Evolutionary conservation across 1,140 invertebrate genomes (phyloP).

Genomic region (Trichonephila clavipes): DNA sequence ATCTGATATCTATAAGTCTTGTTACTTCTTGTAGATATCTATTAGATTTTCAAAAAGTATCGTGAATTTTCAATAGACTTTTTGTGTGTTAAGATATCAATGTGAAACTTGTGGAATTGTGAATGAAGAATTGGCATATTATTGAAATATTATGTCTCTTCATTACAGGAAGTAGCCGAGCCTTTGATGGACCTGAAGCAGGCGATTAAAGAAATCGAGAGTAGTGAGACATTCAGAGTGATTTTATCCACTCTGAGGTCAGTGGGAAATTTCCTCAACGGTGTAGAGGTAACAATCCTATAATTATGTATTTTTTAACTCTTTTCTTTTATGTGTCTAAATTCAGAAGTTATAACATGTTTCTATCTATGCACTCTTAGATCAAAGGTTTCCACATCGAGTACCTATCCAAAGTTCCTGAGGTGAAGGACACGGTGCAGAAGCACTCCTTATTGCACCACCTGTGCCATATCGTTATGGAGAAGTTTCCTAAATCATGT

Average conservation of each 20-base stretch:
- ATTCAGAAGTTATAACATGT: background rate
- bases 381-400: slow-evolving; percentile 99
- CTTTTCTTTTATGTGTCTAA: no score
- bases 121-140: no score
- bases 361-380: slow-evolving; percentile 81
- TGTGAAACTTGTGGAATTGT: no score
- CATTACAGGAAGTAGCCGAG: slow-evolving; percentile 94
- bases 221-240: slow-evolving; percentile 96
- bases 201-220: slow-evolving; percentile 93
- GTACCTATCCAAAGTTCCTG: slow-evolving; percentile 98
- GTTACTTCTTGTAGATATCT: no score
- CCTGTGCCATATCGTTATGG: slow-evolving; percentile 97
- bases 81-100: no score
- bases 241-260: slow-evolving; percentile 96
- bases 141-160: no score
- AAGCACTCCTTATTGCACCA: slow-evolving; percentile 99
- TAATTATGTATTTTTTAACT: background rate
- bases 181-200: slow-evolving; percentile 99
- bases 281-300: slow-evolving; percentile 84
- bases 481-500: slow-evolving; percentile 93
- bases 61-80: no score
- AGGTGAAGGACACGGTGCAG: slow-evolving; percentile 99
- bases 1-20: no score
- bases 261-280: slow-evolving; percentile 98
- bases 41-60: no score